A percentile compares a stretch with the other conserved stretches of the same genome.
Conservation (phyloP, 2,113 vertebrate species). For the Grammomys dolichurus region DNA sequence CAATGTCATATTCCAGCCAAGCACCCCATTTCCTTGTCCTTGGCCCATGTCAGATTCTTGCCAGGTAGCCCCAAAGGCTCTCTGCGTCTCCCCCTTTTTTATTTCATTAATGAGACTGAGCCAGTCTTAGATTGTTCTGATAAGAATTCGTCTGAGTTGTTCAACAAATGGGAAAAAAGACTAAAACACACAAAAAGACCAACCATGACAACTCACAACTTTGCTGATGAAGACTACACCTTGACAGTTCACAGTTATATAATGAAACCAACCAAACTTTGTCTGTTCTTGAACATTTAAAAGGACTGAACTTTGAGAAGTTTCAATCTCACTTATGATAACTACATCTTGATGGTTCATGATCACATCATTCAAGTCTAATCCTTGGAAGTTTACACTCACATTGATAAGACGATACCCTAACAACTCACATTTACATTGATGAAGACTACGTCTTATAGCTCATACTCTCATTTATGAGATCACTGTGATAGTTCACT, state of each 20-base stretch:
- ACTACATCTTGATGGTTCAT: not conserved
- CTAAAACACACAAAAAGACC: not conserved
- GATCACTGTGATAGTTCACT: not conserved
- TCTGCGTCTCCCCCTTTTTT: no score
- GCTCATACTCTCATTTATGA: not conserved
- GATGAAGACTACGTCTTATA: not conserved
- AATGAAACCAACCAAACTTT: not conserved
- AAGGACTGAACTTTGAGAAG: not conserved
- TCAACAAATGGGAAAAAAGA: not conserved
- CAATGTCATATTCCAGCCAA: no score
- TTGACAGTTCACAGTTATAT: not conserved
- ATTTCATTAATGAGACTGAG: no score
- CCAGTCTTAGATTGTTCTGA: no score
- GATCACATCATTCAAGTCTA: not conserved
- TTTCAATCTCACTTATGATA: not conserved
- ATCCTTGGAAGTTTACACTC: not conserved
- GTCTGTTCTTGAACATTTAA: not conserved
- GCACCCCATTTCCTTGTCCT: no score
- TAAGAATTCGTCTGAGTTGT: not conserved
- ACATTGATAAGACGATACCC: not conserved
- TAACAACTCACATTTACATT: not conserved
- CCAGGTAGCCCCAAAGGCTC: no score
- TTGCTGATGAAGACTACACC: not conserved
- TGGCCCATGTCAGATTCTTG: no score
- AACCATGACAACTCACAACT: not conserved